Percentiles rank a stretch among this genome's conserved stretches.
These are phyloP conservation scores for Neocrepidodera transversa DNA, from an alignment of 2,888 invertebrate genomes.

Conservation along the genomic window DNA sequence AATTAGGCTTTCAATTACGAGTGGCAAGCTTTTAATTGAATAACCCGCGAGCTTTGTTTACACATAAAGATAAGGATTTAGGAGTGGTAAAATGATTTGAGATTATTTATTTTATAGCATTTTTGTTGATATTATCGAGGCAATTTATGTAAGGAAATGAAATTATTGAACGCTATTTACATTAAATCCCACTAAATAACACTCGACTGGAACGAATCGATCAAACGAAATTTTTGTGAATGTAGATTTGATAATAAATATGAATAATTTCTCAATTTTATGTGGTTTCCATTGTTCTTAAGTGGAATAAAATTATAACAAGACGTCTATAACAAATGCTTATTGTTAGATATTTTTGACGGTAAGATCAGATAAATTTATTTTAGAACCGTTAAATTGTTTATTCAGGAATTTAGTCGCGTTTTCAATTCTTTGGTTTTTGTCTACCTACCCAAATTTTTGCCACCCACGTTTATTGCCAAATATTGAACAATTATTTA, in stretches of 20 bases:
- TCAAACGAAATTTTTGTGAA: slow-evolving; percentile 24
- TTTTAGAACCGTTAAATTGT: slow-evolving; percentile 25
- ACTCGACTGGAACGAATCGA: slow-evolving; percentile 29
- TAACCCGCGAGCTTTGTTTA: slow-evolving; percentile 33
- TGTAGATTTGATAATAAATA: slow-evolving; percentile 24
- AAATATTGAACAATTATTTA: background rate
- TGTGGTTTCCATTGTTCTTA: slow-evolving; percentile 27
- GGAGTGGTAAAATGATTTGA: slow-evolving; percentile 22
- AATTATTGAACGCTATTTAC: slow-evolving; percentile 23
- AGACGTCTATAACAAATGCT: slow-evolving; percentile 24
- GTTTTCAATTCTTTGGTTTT: slow-evolving; percentile 1
- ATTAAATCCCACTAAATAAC: slow-evolving; percentile 28
- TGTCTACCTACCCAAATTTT: slow-evolving; percentile 8
- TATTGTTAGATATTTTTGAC: slow-evolving; percentile 25
- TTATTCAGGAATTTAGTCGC: slow-evolving; percentile 20
- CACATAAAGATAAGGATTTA: slow-evolving; percentile 36
- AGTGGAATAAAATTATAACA: slow-evolving; percentile 27
- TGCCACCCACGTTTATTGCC: slow-evolving; percentile 7
- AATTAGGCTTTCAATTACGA: slow-evolving; percentile 39
- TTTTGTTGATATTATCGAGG: slow-evolving; percentile 23
- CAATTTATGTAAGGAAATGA: slow-evolving; percentile 28
- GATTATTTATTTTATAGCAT: slow-evolving; percentile 20
- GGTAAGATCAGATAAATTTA: slow-evolving; percentile 20
- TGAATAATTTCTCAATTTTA: slow-evolving; percentile 29
- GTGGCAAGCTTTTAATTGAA: slow-evolving; percentile 39